These are phyloP conservation scores for Hyla sarda DNA, from an alignment of 2,113 vertebrate genomes.

Conservation along the genomic window DNA sequence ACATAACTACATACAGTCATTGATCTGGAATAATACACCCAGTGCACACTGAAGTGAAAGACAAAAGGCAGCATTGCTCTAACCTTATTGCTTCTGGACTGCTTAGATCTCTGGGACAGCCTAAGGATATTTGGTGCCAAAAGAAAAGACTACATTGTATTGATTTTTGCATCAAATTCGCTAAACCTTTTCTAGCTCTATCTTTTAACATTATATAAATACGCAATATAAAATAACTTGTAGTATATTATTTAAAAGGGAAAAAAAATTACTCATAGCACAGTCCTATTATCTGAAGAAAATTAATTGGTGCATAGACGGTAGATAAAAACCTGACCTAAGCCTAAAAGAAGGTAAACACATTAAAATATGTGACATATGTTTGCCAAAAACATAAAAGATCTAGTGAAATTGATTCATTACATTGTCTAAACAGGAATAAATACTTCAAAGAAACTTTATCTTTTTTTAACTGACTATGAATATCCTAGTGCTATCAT, in stretches of 20 bases:
- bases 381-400: not conserved
- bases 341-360: not conserved
- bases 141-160: not conserved
- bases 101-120: not conserved
- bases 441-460: not conserved
- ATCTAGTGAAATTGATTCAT: constrained; percentile 20
- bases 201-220: not conserved
- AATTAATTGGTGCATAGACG: not conserved
- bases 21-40: constrained; percentile 1
- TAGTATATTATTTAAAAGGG: not conserved
- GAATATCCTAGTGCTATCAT: not conserved
- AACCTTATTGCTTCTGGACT: not conserved
- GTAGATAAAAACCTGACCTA: not conserved
- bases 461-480: not conserved
- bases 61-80: not conserved
- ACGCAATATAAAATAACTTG: not conserved
- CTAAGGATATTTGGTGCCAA: constrained; percentile 16
- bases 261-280: not conserved
- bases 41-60: constrained; percentile 1
- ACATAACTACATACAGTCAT: not conserved
- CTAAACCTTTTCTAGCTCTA: not conserved
- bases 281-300: not conserved
- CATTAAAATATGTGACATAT: not conserved
- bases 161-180: not conserved
- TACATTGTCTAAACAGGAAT: not conserved